Conservation (phyloP, 1,140 invertebrate species). For the Pseudomyrmex pallidus region DNA sequence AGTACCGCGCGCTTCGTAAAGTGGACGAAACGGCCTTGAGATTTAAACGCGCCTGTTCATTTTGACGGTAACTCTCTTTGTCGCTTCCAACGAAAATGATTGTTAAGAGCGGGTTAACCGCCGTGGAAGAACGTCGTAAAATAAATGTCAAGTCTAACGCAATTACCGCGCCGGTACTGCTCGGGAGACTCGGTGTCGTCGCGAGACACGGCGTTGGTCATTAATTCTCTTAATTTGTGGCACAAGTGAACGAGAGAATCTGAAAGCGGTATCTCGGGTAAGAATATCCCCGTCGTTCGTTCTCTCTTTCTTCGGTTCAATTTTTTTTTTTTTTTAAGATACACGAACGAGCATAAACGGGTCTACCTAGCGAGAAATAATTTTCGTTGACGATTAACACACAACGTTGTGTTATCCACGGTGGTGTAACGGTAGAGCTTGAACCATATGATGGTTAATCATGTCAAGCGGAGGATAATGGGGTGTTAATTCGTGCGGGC, state of each 20-base stretch:
- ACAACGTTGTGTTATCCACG: conserved; percentile 43
- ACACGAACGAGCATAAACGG: conserved; percentile 12
- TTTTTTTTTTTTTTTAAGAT: not conserved
- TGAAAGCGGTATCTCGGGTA: conserved; percentile 56
- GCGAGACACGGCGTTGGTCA: conserved; percentile 53
- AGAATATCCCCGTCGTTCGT: conserved; percentile 21
- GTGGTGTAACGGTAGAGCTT: conserved; percentile 29
- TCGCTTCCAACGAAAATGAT: conserved; percentile 66
- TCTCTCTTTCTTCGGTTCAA: no score
- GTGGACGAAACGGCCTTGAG: conserved; percentile 55
- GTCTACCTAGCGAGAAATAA: conserved; percentile 35
- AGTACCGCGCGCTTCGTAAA: conserved; percentile 10
- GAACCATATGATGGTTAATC: conserved; percentile 49
- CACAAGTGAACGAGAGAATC: conserved; percentile 65
- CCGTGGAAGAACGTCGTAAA: conserved; percentile 64
- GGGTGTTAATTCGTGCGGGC: conserved; percentile 58
- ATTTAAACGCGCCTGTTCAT: conserved; percentile 58
- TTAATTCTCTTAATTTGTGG: conserved; percentile 74
- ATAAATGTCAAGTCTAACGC: conserved; percentile 73
- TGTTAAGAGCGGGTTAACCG: conserved; percentile 63
- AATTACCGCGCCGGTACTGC: conserved; percentile 60
- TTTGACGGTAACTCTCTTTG: conserved; percentile 61
- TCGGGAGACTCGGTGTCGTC: conserved; percentile 55
- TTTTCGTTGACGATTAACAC: conserved; percentile 59
- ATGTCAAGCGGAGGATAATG: conserved; percentile 64